Evolutionary conservation across 2,797 vertebrate genomes (phyloP).

Genomic region (Thunnus albacares): DNA sequence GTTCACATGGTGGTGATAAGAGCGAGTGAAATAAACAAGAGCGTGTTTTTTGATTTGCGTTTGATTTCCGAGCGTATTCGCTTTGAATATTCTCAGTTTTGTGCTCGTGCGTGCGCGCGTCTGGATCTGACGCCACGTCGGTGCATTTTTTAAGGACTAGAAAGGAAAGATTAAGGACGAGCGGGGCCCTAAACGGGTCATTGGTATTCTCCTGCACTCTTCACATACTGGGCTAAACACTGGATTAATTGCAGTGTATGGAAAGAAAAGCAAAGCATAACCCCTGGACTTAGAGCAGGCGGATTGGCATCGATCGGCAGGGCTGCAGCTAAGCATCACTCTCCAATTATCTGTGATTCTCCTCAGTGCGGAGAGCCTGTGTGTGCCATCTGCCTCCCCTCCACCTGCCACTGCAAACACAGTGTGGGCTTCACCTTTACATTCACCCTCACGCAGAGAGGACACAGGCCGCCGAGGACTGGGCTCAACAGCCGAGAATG

Average conservation of each 20-base stretch:
- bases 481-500: constrained; percentile 22
- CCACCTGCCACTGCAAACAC: constrained; percentile 73
- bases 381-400: constrained; percentile 80
- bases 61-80: constrained; percentile 42
- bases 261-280: constrained; percentile 87
- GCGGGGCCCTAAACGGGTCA: constrained; percentile 78
- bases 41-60: constrained; percentile 29
- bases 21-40: constrained; percentile 35
- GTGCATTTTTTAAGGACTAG: constrained; percentile 49
- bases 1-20: constrained; percentile 47
- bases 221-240: constrained; percentile 78
- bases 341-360: constrained; percentile 85
- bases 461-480: constrained; percentile 33
- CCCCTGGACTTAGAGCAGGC: constrained; percentile 79
- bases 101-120: constrained; percentile 9
- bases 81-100: constrained; percentile 32
- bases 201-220: constrained; percentile 84
- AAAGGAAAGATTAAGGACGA: constrained; percentile 68
- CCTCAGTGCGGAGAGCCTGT: constrained; percentile 75
- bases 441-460: constrained; percentile 49
- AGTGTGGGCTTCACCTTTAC: constrained; percentile 76
- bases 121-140: constrained; percentile 35
- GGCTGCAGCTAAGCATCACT: constrained; percentile 80
- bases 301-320: constrained; percentile 83
- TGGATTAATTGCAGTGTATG: constrained; percentile 84